Conservation (phyloP, 2,113 vertebrate species). For the Puma concolor region DNA sequence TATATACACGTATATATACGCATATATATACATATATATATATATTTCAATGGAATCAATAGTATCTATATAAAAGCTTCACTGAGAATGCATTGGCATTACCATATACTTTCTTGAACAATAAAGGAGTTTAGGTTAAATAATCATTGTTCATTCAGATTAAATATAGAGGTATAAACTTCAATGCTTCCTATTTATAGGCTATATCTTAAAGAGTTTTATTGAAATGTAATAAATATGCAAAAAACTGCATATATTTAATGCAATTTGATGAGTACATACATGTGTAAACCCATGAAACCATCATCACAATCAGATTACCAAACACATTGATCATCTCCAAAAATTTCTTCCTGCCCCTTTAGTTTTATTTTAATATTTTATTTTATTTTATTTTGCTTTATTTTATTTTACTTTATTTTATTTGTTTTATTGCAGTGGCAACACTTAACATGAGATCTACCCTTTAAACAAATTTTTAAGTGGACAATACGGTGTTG, state of each 20-base stretch:
- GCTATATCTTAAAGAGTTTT: background rate
- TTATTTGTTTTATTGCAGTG: background rate
- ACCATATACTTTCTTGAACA: background rate
- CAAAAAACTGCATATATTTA: background rate
- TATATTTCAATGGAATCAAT: background rate
- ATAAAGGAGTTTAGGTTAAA: fast-evolving
- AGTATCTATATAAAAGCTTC: background rate
- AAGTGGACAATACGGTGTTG: background rate
- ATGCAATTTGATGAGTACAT: background rate
- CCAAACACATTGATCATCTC: background rate
- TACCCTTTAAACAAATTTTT: background rate
- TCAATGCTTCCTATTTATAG: background rate
- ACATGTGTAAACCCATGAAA: background rate
- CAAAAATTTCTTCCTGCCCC: background rate
- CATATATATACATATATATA: too few relatives aligned
- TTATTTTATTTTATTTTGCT: background rate
- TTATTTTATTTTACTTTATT: background rate
- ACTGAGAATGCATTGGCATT: background rate
- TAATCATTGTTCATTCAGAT: background rate
- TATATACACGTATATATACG: too few relatives aligned
- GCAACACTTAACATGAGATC: background rate
- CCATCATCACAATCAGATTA: background rate
- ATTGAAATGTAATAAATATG: background rate
- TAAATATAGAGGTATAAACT: background rate
- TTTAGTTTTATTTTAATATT: background rate